These are phyloP conservation scores for Vollenhovia emeryi DNA, from an alignment of 1,140 invertebrate species.

Conservation along the genomic window DNA sequence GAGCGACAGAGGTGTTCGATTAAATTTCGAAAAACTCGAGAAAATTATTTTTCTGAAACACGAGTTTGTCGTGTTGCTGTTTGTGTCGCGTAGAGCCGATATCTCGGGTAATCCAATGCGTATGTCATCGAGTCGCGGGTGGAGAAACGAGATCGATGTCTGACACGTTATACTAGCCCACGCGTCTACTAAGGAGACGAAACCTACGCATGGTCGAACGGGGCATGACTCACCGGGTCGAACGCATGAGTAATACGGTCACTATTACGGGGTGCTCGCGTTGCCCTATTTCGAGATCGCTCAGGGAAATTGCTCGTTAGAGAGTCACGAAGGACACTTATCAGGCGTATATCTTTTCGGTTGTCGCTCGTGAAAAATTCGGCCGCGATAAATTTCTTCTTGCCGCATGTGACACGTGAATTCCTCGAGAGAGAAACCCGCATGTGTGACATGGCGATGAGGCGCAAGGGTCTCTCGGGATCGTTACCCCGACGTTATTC, in stretches of 20 bases:
- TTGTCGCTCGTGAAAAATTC: constrained; percentile 4
- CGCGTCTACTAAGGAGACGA: constrained; percentile 36
- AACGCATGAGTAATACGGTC: constrained; percentile 48
- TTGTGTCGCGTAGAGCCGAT: not conserved
- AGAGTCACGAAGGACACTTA: not conserved
- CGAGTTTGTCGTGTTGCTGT: not conserved
- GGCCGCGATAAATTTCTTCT: not conserved
- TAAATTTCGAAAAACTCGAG: not conserved
- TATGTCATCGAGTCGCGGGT: not conserved
- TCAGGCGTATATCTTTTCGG: not conserved
- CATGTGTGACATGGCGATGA: too few species aligned
- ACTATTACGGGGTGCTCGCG: constrained; percentile 18
- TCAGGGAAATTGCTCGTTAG: constrained; percentile 16
- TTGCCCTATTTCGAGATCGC: constrained; percentile 22
- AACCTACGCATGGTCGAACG: constrained; percentile 53
- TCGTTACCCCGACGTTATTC: not conserved
- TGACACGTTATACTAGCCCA: constrained; percentile 10
- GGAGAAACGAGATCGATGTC: constrained; percentile 33
- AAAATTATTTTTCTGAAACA: not conserved
- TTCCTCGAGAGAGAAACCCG: not conserved
- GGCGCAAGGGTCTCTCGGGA: not conserved
- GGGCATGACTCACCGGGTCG: constrained; percentile 46
- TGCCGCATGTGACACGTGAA: not conserved
- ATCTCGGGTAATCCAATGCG: not conserved
- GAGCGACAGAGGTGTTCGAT: not conserved